A percentile compares a stretch with the other conserved stretches of the same genome.
These are phyloP conservation scores for Parauchenoglanis punctatus DNA, from an alignment of 2,797 vertebrate genomes.

Conservation along the genomic window DNA sequence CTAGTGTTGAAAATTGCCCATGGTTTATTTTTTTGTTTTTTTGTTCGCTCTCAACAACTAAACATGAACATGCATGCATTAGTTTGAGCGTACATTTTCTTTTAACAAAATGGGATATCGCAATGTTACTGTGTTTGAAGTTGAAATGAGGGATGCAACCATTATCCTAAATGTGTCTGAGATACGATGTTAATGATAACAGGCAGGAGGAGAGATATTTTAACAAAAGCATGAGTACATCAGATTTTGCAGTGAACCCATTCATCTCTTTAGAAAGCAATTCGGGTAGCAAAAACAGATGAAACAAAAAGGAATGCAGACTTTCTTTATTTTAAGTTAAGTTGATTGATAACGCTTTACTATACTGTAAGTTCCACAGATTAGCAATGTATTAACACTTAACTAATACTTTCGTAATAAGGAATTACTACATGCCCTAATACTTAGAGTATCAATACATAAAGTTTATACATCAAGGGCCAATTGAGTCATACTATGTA, in stretches of 20 bases:
- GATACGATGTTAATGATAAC: background rate
- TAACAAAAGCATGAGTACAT: background rate
- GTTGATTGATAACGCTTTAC: background rate
- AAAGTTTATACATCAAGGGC: background rate
- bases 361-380: background rate
- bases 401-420: background rate
- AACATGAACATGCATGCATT: background rate
- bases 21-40: background rate
- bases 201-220: slow-evolving; percentile 4
- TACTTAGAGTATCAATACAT: background rate
- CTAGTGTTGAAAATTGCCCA: background rate
- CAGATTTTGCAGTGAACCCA: background rate
- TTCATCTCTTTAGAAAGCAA: slow-evolving; percentile 11
- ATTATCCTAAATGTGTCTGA: slow-evolving; percentile 13
- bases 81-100: background rate
- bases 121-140: slow-evolving; percentile 11
- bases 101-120: background rate
- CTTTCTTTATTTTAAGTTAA: background rate
- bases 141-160: slow-evolving; percentile 13
- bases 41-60: background rate
- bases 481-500: background rate
- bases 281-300: background rate
- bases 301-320: background rate
- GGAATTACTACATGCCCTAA: background rate
- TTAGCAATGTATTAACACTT: background rate